A percentile compares a stretch with the other conserved stretches of the same genome.
Evolutionary conservation across 2,797 vertebrate genomes (phyloP).

Genomic region (Paramormyrops hopkinsi): DNA sequence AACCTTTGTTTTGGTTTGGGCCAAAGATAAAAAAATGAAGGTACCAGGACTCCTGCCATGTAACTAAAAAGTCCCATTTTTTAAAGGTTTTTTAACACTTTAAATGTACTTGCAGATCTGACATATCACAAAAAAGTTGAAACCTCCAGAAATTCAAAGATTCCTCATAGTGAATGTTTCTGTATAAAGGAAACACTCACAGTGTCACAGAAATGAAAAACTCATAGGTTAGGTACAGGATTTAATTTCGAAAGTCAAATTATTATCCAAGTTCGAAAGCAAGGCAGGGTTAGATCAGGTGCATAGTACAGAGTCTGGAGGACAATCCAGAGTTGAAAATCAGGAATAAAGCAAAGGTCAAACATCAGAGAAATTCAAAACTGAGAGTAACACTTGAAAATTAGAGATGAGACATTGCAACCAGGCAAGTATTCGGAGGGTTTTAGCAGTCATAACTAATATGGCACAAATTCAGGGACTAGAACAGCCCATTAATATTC

Average conservation of each 20-base stretch:
- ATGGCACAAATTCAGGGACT: neutral
- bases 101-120: conserved; percentile 22
- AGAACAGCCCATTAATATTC: neutral
- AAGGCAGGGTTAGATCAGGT: neutral
- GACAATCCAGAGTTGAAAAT: neutral
- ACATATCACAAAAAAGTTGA: neutral
- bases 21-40: neutral
- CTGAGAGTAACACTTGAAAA: neutral
- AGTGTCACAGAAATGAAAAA: neutral
- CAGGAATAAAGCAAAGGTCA: neutral
- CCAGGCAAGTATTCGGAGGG: neutral
- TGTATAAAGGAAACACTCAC: neutral
- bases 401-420: neutral
- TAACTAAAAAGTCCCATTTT: neutral
- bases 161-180: neutral
- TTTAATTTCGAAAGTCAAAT: neutral
- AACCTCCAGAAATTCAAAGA: neutral
- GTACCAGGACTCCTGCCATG: neutral
- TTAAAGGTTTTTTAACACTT: conserved; percentile 18
- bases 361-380: neutral
- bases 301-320: neutral
- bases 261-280: neutral
- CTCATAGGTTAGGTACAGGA: neutral
- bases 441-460: neutral
- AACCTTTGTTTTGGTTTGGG: neutral